phyloP scores from a whole-genome alignment of 2,888 invertebrate species.

The Tenthredo mesomela region DNA sequence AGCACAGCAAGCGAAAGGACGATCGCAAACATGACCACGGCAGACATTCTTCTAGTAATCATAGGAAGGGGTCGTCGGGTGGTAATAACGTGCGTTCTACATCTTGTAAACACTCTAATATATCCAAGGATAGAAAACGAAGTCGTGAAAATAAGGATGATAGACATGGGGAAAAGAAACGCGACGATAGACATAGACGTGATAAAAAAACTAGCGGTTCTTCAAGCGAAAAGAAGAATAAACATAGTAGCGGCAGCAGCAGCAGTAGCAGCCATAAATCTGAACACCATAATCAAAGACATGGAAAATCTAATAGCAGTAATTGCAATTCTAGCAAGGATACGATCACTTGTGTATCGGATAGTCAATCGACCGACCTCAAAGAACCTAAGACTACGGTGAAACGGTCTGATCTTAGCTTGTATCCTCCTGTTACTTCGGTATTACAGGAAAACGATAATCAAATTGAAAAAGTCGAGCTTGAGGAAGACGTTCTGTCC shows the following conservation, averaged over 20 bases:
- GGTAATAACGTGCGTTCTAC: background rate
- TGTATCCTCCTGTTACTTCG: background rate
- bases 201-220: slow-evolving; percentile 39
- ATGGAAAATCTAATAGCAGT: slow-evolving; percentile 64
- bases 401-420: slow-evolving; percentile 6
- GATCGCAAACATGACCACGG: slow-evolving; percentile 67
- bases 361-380: background rate
- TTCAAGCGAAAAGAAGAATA: slow-evolving; percentile 60
- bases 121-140: slow-evolving; percentile 55
- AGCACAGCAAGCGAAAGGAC: slow-evolving; percentile 66
- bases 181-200: slow-evolving; percentile 58
- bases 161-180: slow-evolving; percentile 53
- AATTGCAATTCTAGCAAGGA: slow-evolving; percentile 54
- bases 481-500: slow-evolving; percentile 63
- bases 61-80: slow-evolving; percentile 59
- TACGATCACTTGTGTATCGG: background rate
- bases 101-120: slow-evolving; percentile 52
- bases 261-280: slow-evolving; percentile 58
- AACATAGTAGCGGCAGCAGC: slow-evolving; percentile 58
- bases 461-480: slow-evolving; percentile 51
- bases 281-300: slow-evolving; percentile 68
- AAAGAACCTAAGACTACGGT: slow-evolving; percentile 1
- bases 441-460: background rate
- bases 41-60: slow-evolving; percentile 62
- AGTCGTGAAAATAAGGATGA: slow-evolving; percentile 52